These are phyloP conservation scores for Scomberomorus guttatus DNA, from an alignment of 2,797 vertebrate genomes.

Conservation along the genomic window DNA sequence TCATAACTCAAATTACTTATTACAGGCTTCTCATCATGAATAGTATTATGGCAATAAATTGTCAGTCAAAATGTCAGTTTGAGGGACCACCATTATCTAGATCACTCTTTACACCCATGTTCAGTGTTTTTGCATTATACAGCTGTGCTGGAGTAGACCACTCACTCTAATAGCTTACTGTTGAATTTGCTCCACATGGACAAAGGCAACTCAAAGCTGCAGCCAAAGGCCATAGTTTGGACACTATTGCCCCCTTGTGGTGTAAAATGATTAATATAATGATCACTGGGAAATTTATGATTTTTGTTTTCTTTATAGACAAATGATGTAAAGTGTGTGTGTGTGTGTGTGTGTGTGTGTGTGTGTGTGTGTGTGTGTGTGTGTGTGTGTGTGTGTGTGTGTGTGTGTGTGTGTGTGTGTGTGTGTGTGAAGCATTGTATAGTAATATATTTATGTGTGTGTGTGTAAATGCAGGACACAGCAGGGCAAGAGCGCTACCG, in stretches of 20 bases:
- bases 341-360: slow-evolving; percentile 19
- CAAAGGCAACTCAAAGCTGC: background rate
- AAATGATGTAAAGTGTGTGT: background rate
- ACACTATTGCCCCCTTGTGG: slow-evolving; percentile 65
- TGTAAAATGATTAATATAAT: background rate
- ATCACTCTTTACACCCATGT: background rate
- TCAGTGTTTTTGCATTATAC: background rate
- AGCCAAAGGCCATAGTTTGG: background rate
- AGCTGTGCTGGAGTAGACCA: background rate
- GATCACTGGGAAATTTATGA: too few relatives aligned
- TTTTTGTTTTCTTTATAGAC: background rate
- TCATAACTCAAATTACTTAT: background rate
- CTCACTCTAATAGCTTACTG: background rate
- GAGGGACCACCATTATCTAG: background rate
- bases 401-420: slow-evolving; percentile 18
- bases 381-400: slow-evolving; percentile 21
- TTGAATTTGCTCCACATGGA: background rate
- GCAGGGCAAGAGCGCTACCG: slow-evolving; percentile 95
- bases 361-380: slow-evolving; percentile 21
- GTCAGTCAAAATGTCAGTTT: background rate
- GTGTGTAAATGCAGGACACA: slow-evolving; percentile 86
- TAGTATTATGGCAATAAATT: background rate
- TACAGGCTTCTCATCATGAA: background rate
- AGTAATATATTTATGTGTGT: background rate
- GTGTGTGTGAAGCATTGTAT: background rate